A percentile compares a stretch with the other conserved stretches of the same genome.
These are phyloP conservation scores for Apostichopus leukothele DNA, from an alignment of 53 echinoderm and acorn worm species.

Conservation along the genomic window DNA sequence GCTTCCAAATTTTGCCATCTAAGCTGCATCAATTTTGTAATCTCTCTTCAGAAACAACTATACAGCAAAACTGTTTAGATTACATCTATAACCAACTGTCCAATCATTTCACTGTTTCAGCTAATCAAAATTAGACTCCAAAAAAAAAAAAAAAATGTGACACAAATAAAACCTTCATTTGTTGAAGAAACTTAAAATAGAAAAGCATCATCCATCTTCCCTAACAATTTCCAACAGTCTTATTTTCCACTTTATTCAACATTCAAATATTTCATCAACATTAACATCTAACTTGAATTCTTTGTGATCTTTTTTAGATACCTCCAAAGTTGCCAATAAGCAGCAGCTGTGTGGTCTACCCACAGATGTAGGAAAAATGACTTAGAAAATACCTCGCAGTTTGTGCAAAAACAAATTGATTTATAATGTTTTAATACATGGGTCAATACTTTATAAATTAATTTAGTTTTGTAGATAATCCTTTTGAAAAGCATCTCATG, in stretches of 20 bases:
- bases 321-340: slow-evolving; percentile 23
- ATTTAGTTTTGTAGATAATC: background rate
- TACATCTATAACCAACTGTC: too few relatives aligned
- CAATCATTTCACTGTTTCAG: too few relatives aligned
- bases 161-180: too few relatives aligned
- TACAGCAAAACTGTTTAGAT: too few relatives aligned
- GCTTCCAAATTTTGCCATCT: too few relatives aligned
- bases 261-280: slow-evolving; percentile 27
- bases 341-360: slow-evolving; percentile 19
- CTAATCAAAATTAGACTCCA: too few relatives aligned
- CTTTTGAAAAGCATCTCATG: slow-evolving; percentile 43
- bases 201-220: slow-evolving; percentile 26
- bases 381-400: slow-evolving; percentile 43
- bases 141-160: too few relatives aligned
- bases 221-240: background rate
- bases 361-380: slow-evolving; percentile 44
- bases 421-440: background rate
- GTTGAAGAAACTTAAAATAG: background rate
- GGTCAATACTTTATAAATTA: background rate
- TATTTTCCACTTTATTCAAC: background rate
- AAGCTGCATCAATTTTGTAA: too few relatives aligned
- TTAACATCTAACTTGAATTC: slow-evolving; percentile 42
- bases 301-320: slow-evolving; percentile 39
- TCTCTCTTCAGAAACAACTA: too few relatives aligned
- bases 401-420: background rate